Conservation (phyloP, 2,113 vertebrate genomes). For the Carollia perspicillata region DNA sequence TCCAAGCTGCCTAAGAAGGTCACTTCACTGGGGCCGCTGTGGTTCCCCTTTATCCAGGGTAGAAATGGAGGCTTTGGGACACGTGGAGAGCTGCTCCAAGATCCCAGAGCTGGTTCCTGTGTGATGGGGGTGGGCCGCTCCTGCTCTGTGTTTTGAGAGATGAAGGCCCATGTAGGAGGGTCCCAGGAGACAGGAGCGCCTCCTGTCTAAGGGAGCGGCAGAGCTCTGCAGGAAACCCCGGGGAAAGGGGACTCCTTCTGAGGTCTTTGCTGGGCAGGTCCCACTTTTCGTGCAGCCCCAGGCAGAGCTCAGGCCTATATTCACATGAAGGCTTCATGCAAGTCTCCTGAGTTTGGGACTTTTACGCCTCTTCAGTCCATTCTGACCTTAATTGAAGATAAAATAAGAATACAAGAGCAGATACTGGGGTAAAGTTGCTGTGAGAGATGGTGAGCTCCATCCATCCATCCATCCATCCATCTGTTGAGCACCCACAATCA, state of each 20-base stretch:
- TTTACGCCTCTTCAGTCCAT: background rate
- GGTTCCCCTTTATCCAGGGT: background rate
- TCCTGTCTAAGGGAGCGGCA: background rate
- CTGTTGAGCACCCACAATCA: background rate
- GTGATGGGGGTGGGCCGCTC: accelerated
- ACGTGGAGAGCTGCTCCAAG: background rate
- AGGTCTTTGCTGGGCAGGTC: background rate
- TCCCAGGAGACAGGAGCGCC: background rate
- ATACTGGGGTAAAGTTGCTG: background rate
- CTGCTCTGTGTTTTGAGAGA: background rate
- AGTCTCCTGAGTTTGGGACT: background rate
- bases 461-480: background rate
- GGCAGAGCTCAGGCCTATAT: background rate
- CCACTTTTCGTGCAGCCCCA: background rate
- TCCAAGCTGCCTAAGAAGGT: background rate
- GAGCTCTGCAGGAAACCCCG: background rate
- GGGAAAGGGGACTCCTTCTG: background rate
- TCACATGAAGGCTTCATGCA: background rate
- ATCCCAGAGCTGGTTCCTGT: background rate
- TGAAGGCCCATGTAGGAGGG: background rate
- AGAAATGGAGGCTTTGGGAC: background rate
- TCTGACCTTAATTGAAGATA: background rate
- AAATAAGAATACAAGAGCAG: background rate
- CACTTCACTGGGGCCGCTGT: background rate
- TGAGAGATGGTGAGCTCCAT: background rate